Evolutionary conservation across 1,140 invertebrate genomes (phyloP).

Genomic region (Scaptodrosophila lebanonensis): DNA sequence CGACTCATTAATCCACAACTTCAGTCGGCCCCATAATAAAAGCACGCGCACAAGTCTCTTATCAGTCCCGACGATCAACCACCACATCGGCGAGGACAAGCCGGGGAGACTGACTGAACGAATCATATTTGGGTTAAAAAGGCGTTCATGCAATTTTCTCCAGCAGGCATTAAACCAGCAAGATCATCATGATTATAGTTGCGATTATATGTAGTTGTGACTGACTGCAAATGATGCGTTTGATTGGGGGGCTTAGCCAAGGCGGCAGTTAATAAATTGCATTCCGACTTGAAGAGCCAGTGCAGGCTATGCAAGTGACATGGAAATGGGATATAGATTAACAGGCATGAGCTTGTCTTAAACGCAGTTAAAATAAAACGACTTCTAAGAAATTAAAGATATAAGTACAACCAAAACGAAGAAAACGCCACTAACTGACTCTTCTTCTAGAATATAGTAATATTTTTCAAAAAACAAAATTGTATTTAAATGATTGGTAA

Average conservation of each 20-base stretch:
- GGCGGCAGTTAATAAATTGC: constrained; percentile 8
- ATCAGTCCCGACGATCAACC: constrained; percentile 49
- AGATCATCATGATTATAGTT: constrained; percentile 32
- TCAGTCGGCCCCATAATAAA: constrained; percentile 33
- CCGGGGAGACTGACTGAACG: constrained; percentile 11
- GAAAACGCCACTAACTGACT: too few relatives aligned
- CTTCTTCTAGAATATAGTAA: too few relatives aligned
- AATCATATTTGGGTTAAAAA: constrained; percentile 68
- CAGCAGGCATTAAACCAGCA: constrained; percentile 17
- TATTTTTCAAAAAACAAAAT: too few relatives aligned
- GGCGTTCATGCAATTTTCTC: constrained; percentile 65
- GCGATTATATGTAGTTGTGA: constrained; percentile 18
- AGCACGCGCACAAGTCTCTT: constrained; percentile 38
- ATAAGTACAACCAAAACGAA: too few relatives aligned
- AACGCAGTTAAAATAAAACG: too few relatives aligned
- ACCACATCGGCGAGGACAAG: neutral
- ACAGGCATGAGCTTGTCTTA: too few relatives aligned
- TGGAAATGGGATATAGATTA: too few relatives aligned
- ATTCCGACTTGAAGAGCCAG: neutral
- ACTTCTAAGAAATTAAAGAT: too few relatives aligned
- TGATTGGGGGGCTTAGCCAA: constrained; percentile 32
- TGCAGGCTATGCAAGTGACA: too few relatives aligned
- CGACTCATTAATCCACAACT: constrained; percentile 61
- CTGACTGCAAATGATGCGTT: constrained; percentile 44
- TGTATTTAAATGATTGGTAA: too few relatives aligned